Evolutionary conservation across 2,797 vertebrate genomes (phyloP).

Genomic region (Pelodytes ibericus): DNA sequence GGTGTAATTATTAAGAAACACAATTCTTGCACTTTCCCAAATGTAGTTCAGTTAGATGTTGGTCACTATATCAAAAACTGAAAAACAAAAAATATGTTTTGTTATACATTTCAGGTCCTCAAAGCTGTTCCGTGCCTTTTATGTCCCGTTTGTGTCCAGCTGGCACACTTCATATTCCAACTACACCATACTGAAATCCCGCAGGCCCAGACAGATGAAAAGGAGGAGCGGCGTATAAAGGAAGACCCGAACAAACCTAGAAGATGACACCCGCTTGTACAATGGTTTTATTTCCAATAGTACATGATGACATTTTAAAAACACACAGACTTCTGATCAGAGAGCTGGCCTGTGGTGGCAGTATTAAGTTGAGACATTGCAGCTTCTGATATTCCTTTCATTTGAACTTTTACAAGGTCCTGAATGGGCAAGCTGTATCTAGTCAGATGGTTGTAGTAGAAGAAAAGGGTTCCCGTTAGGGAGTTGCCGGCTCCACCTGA

Average conservation of each 20-base stretch:
- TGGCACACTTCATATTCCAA: slow-evolving; percentile 84
- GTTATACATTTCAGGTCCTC: slow-evolving; percentile 80
- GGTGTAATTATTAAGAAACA: too few species aligned
- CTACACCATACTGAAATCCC: slow-evolving; percentile 90
- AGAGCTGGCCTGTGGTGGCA: not conserved
- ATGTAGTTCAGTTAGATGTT: too few species aligned
- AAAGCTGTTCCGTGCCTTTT: slow-evolving; percentile 87
- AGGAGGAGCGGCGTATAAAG: slow-evolving; percentile 73
- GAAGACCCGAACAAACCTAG: not conserved
- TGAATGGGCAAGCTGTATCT: too few species aligned
- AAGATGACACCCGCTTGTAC: not conserved
- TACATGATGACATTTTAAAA: not conserved
- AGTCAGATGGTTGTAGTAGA: too few species aligned
- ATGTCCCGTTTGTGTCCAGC: slow-evolving; percentile 89
- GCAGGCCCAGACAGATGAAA: slow-evolving; percentile 79
- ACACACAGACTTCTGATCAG: too few species aligned
- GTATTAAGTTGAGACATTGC: too few species aligned
- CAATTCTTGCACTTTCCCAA: too few species aligned
- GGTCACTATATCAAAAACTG: not conserved
- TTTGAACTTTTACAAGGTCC: too few species aligned
- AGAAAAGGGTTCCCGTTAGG: too few species aligned
- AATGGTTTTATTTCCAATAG: not conserved
- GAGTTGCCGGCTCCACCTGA: too few species aligned
- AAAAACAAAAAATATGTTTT: slow-evolving; percentile 12
- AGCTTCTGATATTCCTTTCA: too few species aligned